Base-by-base conservation (phyloP, 2,888 invertebrate species). In the Meloe dianella region DNA sequence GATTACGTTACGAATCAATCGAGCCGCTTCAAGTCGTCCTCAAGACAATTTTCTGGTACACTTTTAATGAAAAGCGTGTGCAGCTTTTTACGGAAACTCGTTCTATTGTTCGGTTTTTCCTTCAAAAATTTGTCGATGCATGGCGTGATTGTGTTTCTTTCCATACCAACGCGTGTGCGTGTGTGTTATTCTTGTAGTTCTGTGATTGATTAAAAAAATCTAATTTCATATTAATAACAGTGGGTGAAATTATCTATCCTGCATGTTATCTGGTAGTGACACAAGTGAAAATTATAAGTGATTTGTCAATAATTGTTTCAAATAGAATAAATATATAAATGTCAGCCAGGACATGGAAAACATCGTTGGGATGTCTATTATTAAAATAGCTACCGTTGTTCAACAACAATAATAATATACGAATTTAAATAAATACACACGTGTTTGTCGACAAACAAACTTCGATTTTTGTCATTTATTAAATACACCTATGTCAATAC, bases 281-380 rank as follows among this genome's bases (percentile, higher is more conserved):
- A 77, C 80, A 79, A 80, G 78, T 82, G 79, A 81, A 79, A 74
- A 73, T 79, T 77, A 82, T 74, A 77, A 83, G 83, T 83, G 83
- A 83, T 83, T 82, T 83, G 83, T 83, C 80, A 83, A 83, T 82
- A 83, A 82, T 83, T 82, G 79, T 80, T 79, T 78, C 78, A 80
- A 79, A 80, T 79, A 79, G 78, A 81, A 80, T 80, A 82, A 82
- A 83, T 80, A 83, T 54, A 27, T 54, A 54, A 76, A 71, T 71
- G 74, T 73, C 74, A 72, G 68, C 7, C 54, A 27, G 41, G 12
- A 10, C 14, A 41, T 6, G 6, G 4, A 6, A 7, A 41, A 41
- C 1, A 3, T 41, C n/a, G n/a, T n/a, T n/a, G n/a, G 9, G 51
- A 24, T 59, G 57, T 14, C 59, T 57, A 73, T 71, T 75, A 75